A percentile compares a stretch with the other conserved stretches of the same genome.
These are phyloP conservation scores for Rhinella marina DNA, from an alignment of 2,797 vertebrate species.

Conservation along the genomic window DNA sequence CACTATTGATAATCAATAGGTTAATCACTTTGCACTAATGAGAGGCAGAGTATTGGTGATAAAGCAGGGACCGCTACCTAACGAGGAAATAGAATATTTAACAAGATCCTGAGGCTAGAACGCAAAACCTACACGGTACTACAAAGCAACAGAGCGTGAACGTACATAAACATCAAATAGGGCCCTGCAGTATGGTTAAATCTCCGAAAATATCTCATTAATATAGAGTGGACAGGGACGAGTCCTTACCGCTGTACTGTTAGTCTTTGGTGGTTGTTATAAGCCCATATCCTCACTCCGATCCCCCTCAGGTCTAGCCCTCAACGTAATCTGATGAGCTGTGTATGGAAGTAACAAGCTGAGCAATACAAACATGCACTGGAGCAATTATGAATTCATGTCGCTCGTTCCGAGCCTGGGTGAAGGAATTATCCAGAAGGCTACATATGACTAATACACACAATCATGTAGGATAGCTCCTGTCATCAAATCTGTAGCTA, in stretches of 20 bases:
- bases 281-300: background rate
- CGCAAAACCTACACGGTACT: background rate
- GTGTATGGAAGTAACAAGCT: background rate
- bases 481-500: background rate
- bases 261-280: background rate
- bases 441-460: background rate
- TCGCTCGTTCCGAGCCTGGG: background rate
- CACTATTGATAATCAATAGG: constrained; percentile 63
- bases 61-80: constrained; percentile 31
- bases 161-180: background rate
- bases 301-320: background rate
- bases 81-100: constrained; percentile 55
- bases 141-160: background rate
- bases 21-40: constrained; percentile 62
- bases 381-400: constrained; percentile 9
- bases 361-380: constrained; percentile 8
- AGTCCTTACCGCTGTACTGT: background rate
- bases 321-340: background rate
- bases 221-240: background rate
- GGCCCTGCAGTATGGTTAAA: background rate
- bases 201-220: background rate
- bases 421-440: background rate
- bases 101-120: constrained; percentile 46
- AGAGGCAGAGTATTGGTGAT: constrained; percentile 55
- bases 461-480: background rate